These are phyloP conservation scores for Sycobia sp. DNA, from an alignment of 1,140 invertebrate genomes.

Conservation along the genomic window DNA sequence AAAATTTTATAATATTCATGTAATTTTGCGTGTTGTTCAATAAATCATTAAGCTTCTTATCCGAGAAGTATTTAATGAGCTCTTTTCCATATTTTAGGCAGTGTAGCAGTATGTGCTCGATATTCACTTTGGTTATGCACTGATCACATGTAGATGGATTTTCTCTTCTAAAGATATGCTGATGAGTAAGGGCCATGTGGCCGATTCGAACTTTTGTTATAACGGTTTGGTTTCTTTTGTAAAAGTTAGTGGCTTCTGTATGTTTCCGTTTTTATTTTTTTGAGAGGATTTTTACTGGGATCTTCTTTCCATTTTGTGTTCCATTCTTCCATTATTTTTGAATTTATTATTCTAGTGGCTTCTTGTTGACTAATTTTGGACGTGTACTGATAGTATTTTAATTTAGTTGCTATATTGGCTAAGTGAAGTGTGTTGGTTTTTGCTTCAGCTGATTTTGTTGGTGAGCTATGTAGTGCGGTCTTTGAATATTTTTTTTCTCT, in stretches of 20 bases:
- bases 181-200: constrained; percentile 22
- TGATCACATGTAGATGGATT: neutral
- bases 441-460: neutral
- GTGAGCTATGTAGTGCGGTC: neutral
- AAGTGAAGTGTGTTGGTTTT: neutral
- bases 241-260: neutral
- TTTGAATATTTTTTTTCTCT: neutral
- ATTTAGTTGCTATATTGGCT: neutral
- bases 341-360: neutral
- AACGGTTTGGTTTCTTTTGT: constrained; percentile 16
- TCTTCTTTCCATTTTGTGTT: neutral
- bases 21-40: neutral
- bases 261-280: neutral
- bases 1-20: neutral
- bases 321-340: neutral
- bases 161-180: constrained; percentile 4
- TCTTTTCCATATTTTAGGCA: too few species aligned
- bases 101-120: neutral
- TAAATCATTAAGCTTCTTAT: neutral
- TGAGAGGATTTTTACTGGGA: neutral
- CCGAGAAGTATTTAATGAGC: too few species aligned
- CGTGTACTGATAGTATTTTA: neutral
- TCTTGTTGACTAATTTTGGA: neutral
- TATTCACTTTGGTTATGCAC: neutral
- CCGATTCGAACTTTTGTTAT: constrained; percentile 11